phyloP scores from a whole-genome alignment of 2,888 invertebrate species.

The Drosophila austrosaltans region DNA sequence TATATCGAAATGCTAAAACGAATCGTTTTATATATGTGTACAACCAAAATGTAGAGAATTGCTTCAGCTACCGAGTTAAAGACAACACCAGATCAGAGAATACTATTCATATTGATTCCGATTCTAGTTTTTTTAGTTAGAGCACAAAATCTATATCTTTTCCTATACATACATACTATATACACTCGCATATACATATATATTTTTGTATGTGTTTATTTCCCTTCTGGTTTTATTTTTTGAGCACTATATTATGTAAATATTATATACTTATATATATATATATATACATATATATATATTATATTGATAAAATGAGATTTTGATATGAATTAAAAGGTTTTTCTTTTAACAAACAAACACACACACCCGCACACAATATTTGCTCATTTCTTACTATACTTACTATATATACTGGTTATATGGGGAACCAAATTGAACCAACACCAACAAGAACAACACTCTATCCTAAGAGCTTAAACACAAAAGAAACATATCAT shows the following conservation, averaged over 20 bases:
- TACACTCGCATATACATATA: conserved; percentile 9
- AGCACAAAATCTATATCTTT: conserved; percentile 4
- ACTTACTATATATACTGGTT: conserved; percentile 52
- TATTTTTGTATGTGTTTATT: conserved; percentile 12
- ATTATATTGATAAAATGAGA: conserved; percentile 24
- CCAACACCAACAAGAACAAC: conserved; percentile 42
- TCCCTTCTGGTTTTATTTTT: not conserved
- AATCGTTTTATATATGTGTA: conserved; percentile 15
- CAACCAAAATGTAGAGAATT: conserved; percentile 18
- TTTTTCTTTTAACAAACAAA: not conserved
- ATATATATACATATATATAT: conserved; percentile 27
- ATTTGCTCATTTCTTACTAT: conserved; percentile 32
- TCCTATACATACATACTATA: not conserved
- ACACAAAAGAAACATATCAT: conserved; percentile 42
- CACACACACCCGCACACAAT: conserved; percentile 24
- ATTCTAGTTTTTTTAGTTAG: not conserved
- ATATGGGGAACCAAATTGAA: conserved; percentile 55
- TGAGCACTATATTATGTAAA: conserved; percentile 56
- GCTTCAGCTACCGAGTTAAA: not conserved
- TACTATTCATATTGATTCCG: not conserved
- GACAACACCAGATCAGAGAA: not conserved
- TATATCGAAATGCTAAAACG: conserved; percentile 37
- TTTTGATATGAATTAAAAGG: conserved; percentile 7
- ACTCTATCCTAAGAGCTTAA: conserved; percentile 72
- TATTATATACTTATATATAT: conserved; percentile 37